Evolutionary conservation across 2,113 vertebrate genomes (phyloP).

Genomic region (Oncorhynchus kisutch): DNA sequence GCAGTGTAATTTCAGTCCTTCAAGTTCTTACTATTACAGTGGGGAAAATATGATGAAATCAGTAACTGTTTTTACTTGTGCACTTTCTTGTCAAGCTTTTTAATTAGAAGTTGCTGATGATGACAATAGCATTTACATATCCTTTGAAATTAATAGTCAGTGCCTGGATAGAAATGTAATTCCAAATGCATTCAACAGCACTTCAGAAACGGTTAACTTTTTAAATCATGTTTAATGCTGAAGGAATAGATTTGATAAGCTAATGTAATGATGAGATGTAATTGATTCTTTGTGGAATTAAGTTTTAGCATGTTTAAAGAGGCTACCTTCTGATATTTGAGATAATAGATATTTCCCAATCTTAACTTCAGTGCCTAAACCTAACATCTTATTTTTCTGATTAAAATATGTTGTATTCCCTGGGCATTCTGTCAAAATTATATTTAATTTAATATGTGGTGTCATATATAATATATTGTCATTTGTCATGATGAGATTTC

Average conservation of each 20-base stretch:
- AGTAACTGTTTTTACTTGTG: conserved; percentile 7
- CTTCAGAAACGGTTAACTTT: conserved; percentile 6
- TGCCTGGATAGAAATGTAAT: conserved; percentile 5
- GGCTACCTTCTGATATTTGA: too few species aligned
- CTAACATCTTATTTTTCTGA: not conserved
- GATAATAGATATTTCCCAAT: not conserved
- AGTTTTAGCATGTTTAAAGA: too few species aligned
- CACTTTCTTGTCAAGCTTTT: conserved; percentile 41
- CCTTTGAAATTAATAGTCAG: conserved; percentile 26
- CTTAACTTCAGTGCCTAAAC: too few species aligned
- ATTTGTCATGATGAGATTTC: too few species aligned
- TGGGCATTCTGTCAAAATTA: too few species aligned
- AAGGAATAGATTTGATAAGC: too few species aligned
- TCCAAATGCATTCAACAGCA: not conserved
- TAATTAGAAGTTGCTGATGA: conserved; percentile 36
- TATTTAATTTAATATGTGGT: too few species aligned
- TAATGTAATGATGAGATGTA: too few species aligned
- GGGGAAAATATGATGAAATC: conserved; percentile 33
- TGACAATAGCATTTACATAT: conserved; percentile 27
- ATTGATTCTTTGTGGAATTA: not conserved
- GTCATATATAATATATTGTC: too few species aligned
- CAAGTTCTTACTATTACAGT: conserved; percentile 33
- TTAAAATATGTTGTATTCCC: too few species aligned
- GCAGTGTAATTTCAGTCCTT: conserved; percentile 33
- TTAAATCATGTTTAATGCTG: not conserved